phyloP scores from a whole-genome alignment of 1,140 invertebrate genomes.

The Drosophila eugracilis region DNA sequence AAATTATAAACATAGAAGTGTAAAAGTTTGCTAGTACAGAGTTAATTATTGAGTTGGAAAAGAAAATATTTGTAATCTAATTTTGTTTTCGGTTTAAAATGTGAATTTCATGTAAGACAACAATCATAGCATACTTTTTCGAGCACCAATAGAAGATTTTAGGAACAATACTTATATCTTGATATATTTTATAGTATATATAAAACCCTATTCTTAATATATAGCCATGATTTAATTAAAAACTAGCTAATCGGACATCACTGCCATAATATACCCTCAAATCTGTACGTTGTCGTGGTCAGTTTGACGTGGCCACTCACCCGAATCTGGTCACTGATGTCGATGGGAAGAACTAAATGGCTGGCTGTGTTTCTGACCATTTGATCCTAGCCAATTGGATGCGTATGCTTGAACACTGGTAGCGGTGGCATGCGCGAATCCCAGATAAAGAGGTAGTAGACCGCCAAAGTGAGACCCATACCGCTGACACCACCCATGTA shows the following conservation, averaged over 20 bases:
- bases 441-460: slow-evolving; percentile 83
- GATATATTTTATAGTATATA: not conserved
- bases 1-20: no score
- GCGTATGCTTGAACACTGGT: slow-evolving; percentile 80
- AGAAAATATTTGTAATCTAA: no score
- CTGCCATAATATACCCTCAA: not conserved
- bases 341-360: not conserved
- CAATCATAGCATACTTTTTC: slow-evolving; percentile 1
- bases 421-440: slow-evolving; percentile 81
- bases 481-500: slow-evolving; percentile 80
- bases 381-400: slow-evolving; percentile 73
- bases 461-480: slow-evolving; percentile 72
- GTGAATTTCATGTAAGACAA: no score
- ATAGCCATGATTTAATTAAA: not conserved
- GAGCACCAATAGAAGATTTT: not conserved
- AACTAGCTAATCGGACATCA: not conserved
- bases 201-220: not conserved
- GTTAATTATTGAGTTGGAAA: no score
- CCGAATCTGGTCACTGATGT: slow-evolving; percentile 24
- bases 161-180: not conserved
- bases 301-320: slow-evolving; percentile 43
- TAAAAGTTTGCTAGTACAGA: no score
- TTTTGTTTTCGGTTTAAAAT: no score
- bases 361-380: not conserved
- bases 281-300: not conserved